Evolutionary conservation across 2,797 vertebrate species (phyloP).

Genomic region (Acanthornis magna): DNA sequence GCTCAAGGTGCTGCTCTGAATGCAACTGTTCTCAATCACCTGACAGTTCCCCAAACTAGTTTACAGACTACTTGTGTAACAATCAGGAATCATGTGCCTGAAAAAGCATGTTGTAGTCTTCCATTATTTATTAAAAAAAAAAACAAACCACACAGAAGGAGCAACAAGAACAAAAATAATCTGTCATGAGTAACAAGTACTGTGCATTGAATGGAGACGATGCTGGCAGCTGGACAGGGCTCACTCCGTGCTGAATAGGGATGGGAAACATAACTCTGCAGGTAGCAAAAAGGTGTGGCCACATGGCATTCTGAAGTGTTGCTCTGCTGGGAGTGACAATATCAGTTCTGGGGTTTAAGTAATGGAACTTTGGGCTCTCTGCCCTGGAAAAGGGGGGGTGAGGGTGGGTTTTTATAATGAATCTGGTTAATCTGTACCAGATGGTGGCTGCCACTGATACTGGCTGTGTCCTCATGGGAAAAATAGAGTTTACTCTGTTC

Average conservation of each 20-base stretch:
- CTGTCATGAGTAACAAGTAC: neutral
- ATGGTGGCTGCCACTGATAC: neutral
- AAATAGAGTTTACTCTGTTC: neutral
- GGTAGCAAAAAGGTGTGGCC: neutral
- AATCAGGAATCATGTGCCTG: neutral
- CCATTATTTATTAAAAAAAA: neutral
- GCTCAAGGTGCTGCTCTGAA: neutral
- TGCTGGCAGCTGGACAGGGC: neutral
- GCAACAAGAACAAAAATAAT: neutral
- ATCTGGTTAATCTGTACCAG: neutral
- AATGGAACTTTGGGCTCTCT: neutral
- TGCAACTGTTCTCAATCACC: accelerated
- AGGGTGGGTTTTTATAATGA: neutral
- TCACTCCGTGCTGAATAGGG: neutral
- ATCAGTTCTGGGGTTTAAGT: neutral
- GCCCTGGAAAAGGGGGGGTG: accelerated
- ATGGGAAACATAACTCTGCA: neutral
- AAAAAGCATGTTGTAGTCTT: neutral
- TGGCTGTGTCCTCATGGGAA: neutral
- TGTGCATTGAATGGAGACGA: neutral
- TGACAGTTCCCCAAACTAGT: neutral
- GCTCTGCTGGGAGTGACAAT: neutral
- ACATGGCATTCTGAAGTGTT: neutral
- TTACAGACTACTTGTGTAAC: neutral
- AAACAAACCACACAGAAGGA: neutral